Evolutionary conservation across 2,797 vertebrate species (phyloP).

Genomic region (Scolopax bukidnonensis): DNA sequence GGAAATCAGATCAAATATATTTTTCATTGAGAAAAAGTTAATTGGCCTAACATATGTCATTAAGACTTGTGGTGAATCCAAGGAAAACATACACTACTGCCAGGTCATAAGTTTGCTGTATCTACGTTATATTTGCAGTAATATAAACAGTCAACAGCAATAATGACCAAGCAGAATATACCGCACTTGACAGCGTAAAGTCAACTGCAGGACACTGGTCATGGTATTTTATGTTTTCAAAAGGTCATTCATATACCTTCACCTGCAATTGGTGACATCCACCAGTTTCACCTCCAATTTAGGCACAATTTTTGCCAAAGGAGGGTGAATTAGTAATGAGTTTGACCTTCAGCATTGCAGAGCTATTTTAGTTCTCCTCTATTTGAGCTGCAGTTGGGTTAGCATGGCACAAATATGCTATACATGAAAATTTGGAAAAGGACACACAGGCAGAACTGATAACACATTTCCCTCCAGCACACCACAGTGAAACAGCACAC

Average conservation of each 20-base stretch:
- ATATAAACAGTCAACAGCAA: neutral
- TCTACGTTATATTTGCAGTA: neutral
- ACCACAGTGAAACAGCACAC: neutral
- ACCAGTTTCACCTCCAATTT: neutral
- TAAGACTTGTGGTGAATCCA: neutral
- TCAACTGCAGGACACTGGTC: neutral
- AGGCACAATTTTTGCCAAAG: neutral
- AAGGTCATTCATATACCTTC: neutral
- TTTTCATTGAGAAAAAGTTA: neutral
- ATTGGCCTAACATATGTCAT: neutral
- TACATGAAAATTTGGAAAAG: neutral
- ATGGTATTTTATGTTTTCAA: neutral
- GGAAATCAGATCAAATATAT: neutral
- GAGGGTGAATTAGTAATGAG: neutral
- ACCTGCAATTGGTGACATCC: neutral
- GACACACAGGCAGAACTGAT: neutral
- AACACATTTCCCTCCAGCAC: neutral
- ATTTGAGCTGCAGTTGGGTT: neutral
- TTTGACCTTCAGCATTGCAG: neutral
- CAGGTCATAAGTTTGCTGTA: neutral
- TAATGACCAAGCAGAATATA: neutral
- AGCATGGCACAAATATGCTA: neutral
- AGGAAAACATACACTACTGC: neutral
- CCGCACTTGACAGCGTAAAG: neutral
- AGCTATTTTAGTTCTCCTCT: neutral